Conservation (phyloP, 2,888 invertebrate species). For the Leucoptera coffeella region DNA sequence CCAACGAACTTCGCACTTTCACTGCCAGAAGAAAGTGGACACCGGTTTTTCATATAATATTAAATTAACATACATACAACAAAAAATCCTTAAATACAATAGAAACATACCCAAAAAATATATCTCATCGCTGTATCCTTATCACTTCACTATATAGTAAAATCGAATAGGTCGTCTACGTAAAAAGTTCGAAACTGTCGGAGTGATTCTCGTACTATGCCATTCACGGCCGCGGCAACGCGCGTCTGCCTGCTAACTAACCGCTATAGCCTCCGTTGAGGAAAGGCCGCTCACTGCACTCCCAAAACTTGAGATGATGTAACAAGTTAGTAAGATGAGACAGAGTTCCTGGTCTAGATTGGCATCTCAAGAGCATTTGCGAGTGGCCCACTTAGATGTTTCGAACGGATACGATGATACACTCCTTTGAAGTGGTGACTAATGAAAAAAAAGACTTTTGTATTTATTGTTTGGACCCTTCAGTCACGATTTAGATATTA, state of each 20-base stretch:
- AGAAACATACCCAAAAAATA: conserved; percentile 35
- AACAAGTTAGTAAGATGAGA: too few relatives aligned
- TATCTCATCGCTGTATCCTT: conserved; percentile 49
- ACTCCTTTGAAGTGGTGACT: too few relatives aligned
- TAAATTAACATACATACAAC: conserved; percentile 5
- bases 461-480: too few relatives aligned
- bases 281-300: too few relatives aligned
- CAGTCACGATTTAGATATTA: too few relatives aligned
- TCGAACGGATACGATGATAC: neutral
- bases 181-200: too few relatives aligned
- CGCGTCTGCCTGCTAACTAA: conserved; percentile 6
- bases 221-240: conserved; percentile 18
- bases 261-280: neutral
- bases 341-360: conserved; percentile 4
- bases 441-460: too few relatives aligned
- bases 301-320: too few relatives aligned
- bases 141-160: too few relatives aligned
- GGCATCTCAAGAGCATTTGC: conserved; percentile 1
- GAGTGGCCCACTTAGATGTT: neutral
- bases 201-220: conserved; percentile 33
- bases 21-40: conserved; percentile 27
- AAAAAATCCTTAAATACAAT: conserved; percentile 7
- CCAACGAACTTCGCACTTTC: conserved; percentile 25
- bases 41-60: too few relatives aligned
- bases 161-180: too few relatives aligned